Base-by-base conservation (phyloP, 2,113 vertebrate species). In the Falcunculus frontatus region DNA sequence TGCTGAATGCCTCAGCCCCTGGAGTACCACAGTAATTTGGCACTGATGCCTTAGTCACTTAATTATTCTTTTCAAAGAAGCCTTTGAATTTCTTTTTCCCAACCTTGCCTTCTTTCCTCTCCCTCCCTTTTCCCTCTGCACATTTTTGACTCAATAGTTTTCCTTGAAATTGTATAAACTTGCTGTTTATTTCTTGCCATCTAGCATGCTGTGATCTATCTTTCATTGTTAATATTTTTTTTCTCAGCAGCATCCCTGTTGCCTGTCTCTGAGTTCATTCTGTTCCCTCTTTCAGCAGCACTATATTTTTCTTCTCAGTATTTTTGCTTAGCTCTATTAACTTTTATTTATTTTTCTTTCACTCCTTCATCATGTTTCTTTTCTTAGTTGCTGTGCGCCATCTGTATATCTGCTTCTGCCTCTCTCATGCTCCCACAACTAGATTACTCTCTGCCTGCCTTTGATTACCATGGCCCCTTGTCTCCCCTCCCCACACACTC, bases 261-360 rank as follows among this genome's bases (percentile, higher is more conserved):
- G 92, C 92, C 85, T 90, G 82, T 94, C 64, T 96, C 76, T 11
- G 60, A 86, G 95, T 96, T 96, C 88, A 92, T 94, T 97, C 92
- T 93, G 88, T 87, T 96, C 90, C 59, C 47, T 89, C 74, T 84
- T 95, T 90, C 90, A 93, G 56, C 41, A 93, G 47, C 73, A 56
- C 85, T 84, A 49, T 95, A 96, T 96, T 96, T 96, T 90, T 95
- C 92, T 68, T 96, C 95, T 86, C 90, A 93, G 92, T 96, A 89
- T 92, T 96, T 97, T 95, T 92, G 95, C 95, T 97, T 95, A 96
- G 96, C 93, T 97, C 96, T 97, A 95, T 97, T 97, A 96, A 97
- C 90, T 96, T 96, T 96, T 97, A 96, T 97, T 97, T 97, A 97
- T 97, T 96, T 95, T 96, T 90, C 92, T 95, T 92, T 84, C 88